These are phyloP conservation scores for Lasioglossum villosulum DNA, from an alignment of 2,888 invertebrate genomes.

Conservation along the genomic window DNA sequence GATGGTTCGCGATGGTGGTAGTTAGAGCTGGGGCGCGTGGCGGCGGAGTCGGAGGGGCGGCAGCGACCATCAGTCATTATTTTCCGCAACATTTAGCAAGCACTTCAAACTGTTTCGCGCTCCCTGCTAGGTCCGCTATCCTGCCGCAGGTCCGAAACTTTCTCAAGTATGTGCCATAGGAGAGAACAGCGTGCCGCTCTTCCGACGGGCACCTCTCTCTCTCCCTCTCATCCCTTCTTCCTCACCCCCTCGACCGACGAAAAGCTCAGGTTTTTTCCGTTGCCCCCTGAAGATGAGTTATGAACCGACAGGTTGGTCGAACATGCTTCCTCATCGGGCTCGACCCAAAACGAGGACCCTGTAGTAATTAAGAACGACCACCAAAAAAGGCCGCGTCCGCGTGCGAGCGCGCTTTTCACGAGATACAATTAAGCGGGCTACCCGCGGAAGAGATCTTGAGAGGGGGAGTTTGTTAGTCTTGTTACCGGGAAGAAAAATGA, in stretches of 20 bases:
- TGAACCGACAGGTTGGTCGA: slow-evolving; percentile 74
- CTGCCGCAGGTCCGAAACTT: slow-evolving; percentile 78
- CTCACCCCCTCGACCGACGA: slow-evolving; percentile 12
- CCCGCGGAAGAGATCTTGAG: slow-evolving; percentile 40
- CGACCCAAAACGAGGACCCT: slow-evolving; percentile 64
- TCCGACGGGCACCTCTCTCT: slow-evolving; percentile 55
- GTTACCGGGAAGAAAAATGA: slow-evolving; percentile 56
- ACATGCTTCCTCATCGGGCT: slow-evolving; percentile 73
- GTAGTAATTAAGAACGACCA: slow-evolving; percentile 74
- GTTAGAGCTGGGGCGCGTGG: slow-evolving; percentile 59
- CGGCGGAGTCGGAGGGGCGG: slow-evolving; percentile 44
- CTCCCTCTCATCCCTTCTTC: slow-evolving; percentile 53
- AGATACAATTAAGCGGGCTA: slow-evolving; percentile 60
- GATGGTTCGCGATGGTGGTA: slow-evolving; percentile 62
- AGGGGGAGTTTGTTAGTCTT: slow-evolving; percentile 46
- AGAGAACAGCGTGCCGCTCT: slow-evolving; percentile 66
- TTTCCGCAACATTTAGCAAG: slow-evolving; percentile 84
- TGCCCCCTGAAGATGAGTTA: slow-evolving; percentile 78
- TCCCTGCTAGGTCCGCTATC: slow-evolving; percentile 77
- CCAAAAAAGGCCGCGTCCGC: slow-evolving; percentile 59
- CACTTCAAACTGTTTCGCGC: slow-evolving; percentile 83
- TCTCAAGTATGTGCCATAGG: slow-evolving; percentile 82
- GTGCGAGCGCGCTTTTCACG: slow-evolving; percentile 25
- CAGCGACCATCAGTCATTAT: slow-evolving; percentile 83
- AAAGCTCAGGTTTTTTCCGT: slow-evolving; percentile 68